These are phyloP conservation scores for Bergia sp. DNA, from an alignment of 92 coral and sea anemone species.

Conservation along the genomic window DNA sequence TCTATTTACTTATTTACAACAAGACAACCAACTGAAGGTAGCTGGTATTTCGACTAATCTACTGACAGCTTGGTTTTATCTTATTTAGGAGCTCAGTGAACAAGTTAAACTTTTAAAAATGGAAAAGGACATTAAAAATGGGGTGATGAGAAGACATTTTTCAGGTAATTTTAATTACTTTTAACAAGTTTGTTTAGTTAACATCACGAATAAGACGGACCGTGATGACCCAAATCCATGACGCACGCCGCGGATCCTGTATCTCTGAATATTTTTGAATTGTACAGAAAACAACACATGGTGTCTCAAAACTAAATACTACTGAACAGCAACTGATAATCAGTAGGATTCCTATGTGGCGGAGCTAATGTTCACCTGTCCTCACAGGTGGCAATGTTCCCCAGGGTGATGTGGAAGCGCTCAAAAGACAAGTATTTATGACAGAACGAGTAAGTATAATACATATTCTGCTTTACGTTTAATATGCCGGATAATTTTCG, in stretches of 20 bases:
- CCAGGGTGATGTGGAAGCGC: conserved; percentile 71
- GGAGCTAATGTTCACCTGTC: not conserved
- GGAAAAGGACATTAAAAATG: conserved; percentile 84
- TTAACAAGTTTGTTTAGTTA: not conserved
- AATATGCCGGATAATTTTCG: too few species aligned
- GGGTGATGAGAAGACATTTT: conserved; percentile 62
- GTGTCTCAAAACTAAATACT: too few species aligned
- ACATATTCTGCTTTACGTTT: too few species aligned
- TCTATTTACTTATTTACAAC: too few species aligned
- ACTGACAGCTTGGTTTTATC: not conserved
- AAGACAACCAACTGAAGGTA: too few species aligned
- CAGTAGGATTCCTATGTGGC: too few species aligned
- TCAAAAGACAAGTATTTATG: conserved; percentile 79
- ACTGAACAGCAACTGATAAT: too few species aligned
- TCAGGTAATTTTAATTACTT: conserved; percentile 48
- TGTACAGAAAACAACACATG: too few species aligned
- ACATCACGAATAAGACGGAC: not conserved
- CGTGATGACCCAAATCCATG: not conserved
- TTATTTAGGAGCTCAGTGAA: conserved; percentile 80
- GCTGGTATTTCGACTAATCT: not conserved
- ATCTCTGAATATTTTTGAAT: too few species aligned
- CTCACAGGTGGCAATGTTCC: conserved; percentile 58
- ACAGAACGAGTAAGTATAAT: conserved; percentile 83
- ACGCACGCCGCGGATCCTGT: too few species aligned
- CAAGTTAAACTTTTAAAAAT: conserved; percentile 88